A percentile compares a stretch with the other conserved stretches of the same genome.
Evolutionary conservation across 2,888 invertebrate species (phyloP).

Genomic region (Automeris io): DNA sequence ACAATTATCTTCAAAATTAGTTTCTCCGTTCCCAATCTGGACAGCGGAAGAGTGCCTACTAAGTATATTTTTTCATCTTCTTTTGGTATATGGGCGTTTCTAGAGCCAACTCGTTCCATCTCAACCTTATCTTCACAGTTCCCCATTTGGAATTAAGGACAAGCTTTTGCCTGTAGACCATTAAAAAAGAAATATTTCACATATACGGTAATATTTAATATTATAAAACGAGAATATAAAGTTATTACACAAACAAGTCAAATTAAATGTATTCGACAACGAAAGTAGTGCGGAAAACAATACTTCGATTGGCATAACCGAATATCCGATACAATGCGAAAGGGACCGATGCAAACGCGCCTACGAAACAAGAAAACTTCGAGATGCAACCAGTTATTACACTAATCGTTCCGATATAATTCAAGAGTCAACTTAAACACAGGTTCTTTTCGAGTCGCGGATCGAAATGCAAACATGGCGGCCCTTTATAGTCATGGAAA

Average conservation of each 20-base stretch:
- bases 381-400: slow-evolving; percentile 74
- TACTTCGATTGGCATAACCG: slow-evolving; percentile 62
- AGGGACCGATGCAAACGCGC: slow-evolving; percentile 58
- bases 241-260: slow-evolving; percentile 36
- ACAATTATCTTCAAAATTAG: no score
- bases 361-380: slow-evolving; percentile 63
- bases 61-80: no score
- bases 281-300: slow-evolving; percentile 62
- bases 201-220: no score
- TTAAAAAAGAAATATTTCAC: no score
- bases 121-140: no score
- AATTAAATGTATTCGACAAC: slow-evolving; percentile 44
- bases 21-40: no score
- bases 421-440: slow-evolving; percentile 77
- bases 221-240: slow-evolving; percentile 31
- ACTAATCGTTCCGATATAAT: slow-evolving; percentile 77
- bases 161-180: no score
- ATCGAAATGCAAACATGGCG: slow-evolving; percentile 78
- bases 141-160: no score
- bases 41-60: no score
- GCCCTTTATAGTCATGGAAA: no score
- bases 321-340: slow-evolving; percentile 44
- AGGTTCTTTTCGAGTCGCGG: slow-evolving; percentile 73
- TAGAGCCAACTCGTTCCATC: no score
- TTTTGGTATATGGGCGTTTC: no score